A percentile compares a stretch with the other conserved stretches of the same genome.
Conservation (phyloP, 2,113 vertebrate genomes). For the Cynoglossus semilaevis region DNA sequence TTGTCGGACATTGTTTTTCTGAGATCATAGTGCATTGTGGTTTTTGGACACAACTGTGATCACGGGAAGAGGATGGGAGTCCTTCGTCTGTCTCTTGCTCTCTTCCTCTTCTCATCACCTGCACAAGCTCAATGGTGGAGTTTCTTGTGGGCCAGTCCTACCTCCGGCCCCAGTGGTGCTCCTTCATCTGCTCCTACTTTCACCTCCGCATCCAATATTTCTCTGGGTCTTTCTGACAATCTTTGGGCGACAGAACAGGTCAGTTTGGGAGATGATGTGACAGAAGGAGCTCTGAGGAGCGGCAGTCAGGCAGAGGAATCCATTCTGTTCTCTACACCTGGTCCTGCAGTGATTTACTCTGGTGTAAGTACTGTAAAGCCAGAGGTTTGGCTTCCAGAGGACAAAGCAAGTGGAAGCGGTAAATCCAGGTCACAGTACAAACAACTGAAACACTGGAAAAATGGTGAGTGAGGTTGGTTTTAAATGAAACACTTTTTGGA, state of each 20-base stretch:
- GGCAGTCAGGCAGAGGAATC: conserved; percentile 20
- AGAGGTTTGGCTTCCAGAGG: not conserved
- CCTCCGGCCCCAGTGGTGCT: conserved; percentile 11
- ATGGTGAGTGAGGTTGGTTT: conserved; percentile 65
- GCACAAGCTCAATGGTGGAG: conserved; percentile 68
- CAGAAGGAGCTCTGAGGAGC: not conserved
- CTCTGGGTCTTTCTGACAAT: conserved; percentile 1
- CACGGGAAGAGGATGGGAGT: conserved; percentile 50
- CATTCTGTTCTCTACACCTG: conserved; percentile 2
- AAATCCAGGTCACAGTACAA: conserved; percentile 45
- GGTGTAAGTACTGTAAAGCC: conserved; percentile 6
- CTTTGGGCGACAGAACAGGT: conserved; percentile 1
- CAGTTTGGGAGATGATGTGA: conserved; percentile 16
- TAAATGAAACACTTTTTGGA: no score
- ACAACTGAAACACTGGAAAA: conserved; percentile 70
- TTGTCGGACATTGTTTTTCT: no score
- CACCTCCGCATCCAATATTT: conserved; percentile 17
- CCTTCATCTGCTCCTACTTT: conserved; percentile 7
- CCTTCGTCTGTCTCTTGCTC: conserved; percentile 19
- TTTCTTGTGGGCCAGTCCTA: conserved; percentile 45
- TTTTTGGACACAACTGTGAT: not conserved
- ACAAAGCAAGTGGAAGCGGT: conserved; percentile 11
- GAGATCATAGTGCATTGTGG: no score
- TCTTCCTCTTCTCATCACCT: conserved; percentile 35
- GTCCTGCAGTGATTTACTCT: not conserved